These are phyloP conservation scores for Araneus ventricosus DNA, from an alignment of 1,140 invertebrate species.

Conservation along the genomic window DNA sequence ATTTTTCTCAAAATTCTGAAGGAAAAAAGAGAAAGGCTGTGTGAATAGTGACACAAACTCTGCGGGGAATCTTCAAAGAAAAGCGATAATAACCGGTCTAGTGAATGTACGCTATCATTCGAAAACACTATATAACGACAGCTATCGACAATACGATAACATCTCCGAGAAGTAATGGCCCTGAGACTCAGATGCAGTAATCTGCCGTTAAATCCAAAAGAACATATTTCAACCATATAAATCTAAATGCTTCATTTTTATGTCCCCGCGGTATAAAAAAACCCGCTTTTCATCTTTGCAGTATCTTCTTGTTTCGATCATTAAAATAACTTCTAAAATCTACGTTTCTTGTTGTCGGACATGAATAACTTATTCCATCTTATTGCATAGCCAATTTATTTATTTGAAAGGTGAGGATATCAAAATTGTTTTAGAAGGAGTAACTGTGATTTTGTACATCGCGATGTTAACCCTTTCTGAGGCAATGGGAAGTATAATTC, in stretches of 20 bases:
- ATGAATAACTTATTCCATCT: background rate
- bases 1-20: background rate
- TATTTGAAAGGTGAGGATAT: background rate
- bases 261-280: background rate
- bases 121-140: conserved; percentile 34
- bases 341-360: background rate
- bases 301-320: background rate
- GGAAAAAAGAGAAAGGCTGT: background rate
- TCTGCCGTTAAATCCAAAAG: conserved; percentile 50
- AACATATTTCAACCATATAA: conserved; percentile 37
- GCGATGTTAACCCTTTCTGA: no score
- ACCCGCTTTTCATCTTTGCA: background rate
- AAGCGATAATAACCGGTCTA: conserved; percentile 31
- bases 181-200: conserved; percentile 49
- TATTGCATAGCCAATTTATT: background rate
- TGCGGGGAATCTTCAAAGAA: conserved; percentile 26
- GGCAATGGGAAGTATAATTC: no score
- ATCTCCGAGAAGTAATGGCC: conserved; percentile 48
- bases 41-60: background rate
- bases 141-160: conserved; percentile 38
- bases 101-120: conserved; percentile 42
- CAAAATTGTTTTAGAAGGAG: no score
- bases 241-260: conserved; percentile 42
- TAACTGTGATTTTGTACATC: no score
- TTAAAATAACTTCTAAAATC: background rate